Base-by-base conservation (phyloP, 1,140 invertebrate genomes). In the Panagrolaimus sp. region DNA sequence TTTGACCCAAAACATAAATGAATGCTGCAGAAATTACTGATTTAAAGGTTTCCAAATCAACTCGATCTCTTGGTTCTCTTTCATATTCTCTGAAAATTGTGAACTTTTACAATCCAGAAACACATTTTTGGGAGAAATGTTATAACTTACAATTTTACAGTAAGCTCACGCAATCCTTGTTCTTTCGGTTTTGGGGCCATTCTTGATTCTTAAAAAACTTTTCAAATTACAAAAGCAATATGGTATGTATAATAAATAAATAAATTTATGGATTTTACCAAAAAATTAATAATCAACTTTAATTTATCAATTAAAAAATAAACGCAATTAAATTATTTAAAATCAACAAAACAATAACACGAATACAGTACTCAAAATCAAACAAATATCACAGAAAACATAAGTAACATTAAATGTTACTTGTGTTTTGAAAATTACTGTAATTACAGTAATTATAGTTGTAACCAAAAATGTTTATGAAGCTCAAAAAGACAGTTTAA, bases 71-170 rank as follows among this genome's bases (percentile, higher is more conserved):
- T 24, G 52, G 52, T 26, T 12, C 21, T 21, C 10, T n/a, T 58
- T 58, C 52, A 28, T 58, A 58, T 12, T 58, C 52, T 21, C 52
- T 58, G 17, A 58, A 58, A 58, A 58, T n/a, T 58, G 10, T 10
- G n/a, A 21, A 17, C 17, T 21, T 38, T 8, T 7, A 7, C 0
- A 14, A 12, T 52, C 48, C 17, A 14, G 26, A 14, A n/a, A 52
- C 48, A 52, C n/a, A n/a, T n/a, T n/a, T n/a, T 46, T 12, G 2
- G 26, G 15, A 52, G 15, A 7, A 8, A 21, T 14, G 48, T 8
- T 21, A 17, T 21, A 28, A 24, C 52, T 58, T 58, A 58, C 52
- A 58, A 1, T 21, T 58, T 58, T 21, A 58, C 52, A 26, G 52
- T 58, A 26, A 58, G 52, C 5, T 21, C 52, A n/a, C 52, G 52